Evolutionary conservation across 1,140 invertebrate species (phyloP), one percentile per base, ranked within the genome.

Genomic region (Phymorhynchus buccinoides): DNA sequence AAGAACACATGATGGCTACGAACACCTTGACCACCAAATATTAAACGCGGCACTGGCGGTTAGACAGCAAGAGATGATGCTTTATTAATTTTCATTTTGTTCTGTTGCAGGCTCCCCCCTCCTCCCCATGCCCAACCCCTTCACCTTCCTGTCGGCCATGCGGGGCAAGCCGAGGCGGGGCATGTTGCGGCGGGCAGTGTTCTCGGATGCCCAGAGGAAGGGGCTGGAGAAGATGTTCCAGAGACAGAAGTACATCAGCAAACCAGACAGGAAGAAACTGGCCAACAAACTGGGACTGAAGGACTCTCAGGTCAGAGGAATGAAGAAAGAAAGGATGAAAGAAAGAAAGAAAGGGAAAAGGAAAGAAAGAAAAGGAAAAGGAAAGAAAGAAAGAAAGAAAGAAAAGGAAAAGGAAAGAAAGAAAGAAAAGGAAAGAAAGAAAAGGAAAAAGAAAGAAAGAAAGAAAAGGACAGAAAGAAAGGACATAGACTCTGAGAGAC

Each of bases 171-270:
- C 94, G 2, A 95, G 98, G 4, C 94, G 98, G 16, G 98, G 98
- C 0, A 99, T 99, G 97, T 97, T 99, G 96, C 94, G 98, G 42
- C 94, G 98, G 86, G 98, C 98, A 0, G 98, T 99, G 0, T 97
- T 97, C 94, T 98, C 97, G 75, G 98, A 99, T 91, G 95, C 97
- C 1, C 98, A 99, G 91, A 94, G 98, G 83, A 97, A 98, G 88
- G 98, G 98, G 0, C 94, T 99, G 80, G 98, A 99, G 94, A 97
- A 98, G 88, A 95, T 97, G 91, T 99, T 99, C 93, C 97, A 98
- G 93, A 95, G 98, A 77, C 98, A 99, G 93, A 99, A 99, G 93
- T 99, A 99, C 93, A 99, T 99, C 91, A 98, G 97, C 88, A 99
- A 99, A 93, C 98, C 98, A 0, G 98, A 99, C 93, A 95, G 98